Base-by-base conservation (phyloP, 2,797 vertebrate species). In the Kryptopterus vitreolus region DNA sequence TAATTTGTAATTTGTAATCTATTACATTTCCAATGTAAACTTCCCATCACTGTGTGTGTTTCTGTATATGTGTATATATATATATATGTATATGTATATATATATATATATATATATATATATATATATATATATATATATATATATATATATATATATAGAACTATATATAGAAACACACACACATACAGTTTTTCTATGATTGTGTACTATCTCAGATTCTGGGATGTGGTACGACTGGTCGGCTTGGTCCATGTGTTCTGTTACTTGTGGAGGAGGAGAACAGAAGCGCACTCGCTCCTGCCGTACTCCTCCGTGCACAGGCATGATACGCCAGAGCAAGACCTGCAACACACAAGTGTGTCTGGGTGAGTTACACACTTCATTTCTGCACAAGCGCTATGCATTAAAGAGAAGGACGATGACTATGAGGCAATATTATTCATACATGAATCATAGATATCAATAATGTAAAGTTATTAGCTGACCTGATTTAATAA, bases 231-330 rank as follows among this genome's bases (percentile, higher is more conserved):
- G 92, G 94, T 84, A 81, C 0, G 26, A 81, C 5, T 94, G 96
- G 96, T 93, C 95, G 0, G 87, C 84, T 3, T 97, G 96, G 96
- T 92, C 93, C 0, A 35, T 66, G 13, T 97, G 97, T 83, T 95
- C 95, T 0, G 94, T 95, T 22, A 95, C 92, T 46, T 98, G 96
- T 3, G 96, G 96, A 0, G 97, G 96, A 11, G 96, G 97, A 0
- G 94, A 96, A 85, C 96, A 96, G 89, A 87, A 90, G 18, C 94
- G 95, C 7, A 88, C 85, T 5, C 93, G 95, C 0, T 63, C 20
- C 33, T 97, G 96, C 61, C 90, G 20, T 1, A 84, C 65, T 0
- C 88, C 90, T 0, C 89, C 88, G 10, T 98, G 96, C 85, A 85
- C 78, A 0, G 95, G 96, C 0, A 86, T 90, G 55, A 89, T 84